A percentile compares a stretch with the other conserved stretches of the same genome.
Conservation (phyloP, 2,888 invertebrate genomes). For the Acronicta leporina region DNA sequence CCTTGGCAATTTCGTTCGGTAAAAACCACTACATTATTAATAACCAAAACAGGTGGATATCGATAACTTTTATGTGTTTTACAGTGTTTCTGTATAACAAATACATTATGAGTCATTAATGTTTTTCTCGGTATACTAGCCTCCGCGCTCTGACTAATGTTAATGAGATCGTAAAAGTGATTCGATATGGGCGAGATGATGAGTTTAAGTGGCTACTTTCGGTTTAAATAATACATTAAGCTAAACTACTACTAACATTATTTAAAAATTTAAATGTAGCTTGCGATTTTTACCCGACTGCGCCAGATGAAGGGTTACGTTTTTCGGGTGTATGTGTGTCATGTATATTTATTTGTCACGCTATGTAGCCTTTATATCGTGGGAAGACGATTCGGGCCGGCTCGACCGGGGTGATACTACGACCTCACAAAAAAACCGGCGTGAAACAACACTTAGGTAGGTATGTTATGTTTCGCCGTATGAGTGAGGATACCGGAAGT, state of each 20-base stretch:
- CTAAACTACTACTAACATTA: no score
- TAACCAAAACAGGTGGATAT: slow-evolving; percentile 15
- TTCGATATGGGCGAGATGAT: slow-evolving; percentile 15
- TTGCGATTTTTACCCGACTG: no score
- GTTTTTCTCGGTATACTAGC: slow-evolving; percentile 19
- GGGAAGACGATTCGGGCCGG: no score
- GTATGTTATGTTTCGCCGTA: no score
- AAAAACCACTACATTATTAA: not conserved
- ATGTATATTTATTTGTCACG: no score
- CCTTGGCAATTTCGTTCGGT: not conserved
- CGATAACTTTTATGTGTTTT: slow-evolving; percentile 9
- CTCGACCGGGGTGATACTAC: no score
- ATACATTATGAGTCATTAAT: slow-evolving; percentile 32
- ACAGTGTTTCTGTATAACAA: slow-evolving; percentile 19
- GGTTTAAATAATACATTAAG: not conserved
- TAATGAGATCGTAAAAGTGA: slow-evolving; percentile 43
- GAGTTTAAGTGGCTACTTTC: slow-evolving; percentile 20
- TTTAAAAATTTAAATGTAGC: not conserved
- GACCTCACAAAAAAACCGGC: no score
- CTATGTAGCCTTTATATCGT: no score
- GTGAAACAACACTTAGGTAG: no score
- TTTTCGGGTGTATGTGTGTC: no score
- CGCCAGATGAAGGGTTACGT: no score
- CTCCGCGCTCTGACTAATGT: slow-evolving; percentile 16
- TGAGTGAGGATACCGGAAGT: no score